Percentiles rank a stretch among this genome's conserved stretches.
These are phyloP conservation scores for Tachina grossa DNA, from an alignment of 2,888 invertebrate genomes.

Conservation along the genomic window DNA sequence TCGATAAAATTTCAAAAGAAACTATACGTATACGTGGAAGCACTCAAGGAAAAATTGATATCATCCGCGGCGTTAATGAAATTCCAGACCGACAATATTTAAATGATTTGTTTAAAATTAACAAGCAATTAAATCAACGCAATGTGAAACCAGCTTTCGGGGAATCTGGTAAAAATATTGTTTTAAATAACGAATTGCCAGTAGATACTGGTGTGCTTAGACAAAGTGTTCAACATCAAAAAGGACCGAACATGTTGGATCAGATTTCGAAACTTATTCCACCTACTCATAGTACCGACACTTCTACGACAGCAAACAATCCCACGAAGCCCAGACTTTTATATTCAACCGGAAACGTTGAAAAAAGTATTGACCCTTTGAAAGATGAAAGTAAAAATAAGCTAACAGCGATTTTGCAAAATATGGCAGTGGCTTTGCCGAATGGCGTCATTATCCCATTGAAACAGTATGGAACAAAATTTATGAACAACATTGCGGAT, in stretches of 20 bases:
- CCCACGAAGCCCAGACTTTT: constrained; percentile 20
- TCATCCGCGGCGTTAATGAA: constrained; percentile 79
- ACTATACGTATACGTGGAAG: constrained; percentile 76
- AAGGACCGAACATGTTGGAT: constrained; percentile 76
- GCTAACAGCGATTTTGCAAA: not conserved
- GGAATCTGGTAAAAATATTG: constrained; percentile 74
- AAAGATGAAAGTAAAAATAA: not conserved
- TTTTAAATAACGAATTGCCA: constrained; percentile 78
- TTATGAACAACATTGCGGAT: constrained; percentile 72
- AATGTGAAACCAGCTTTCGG: constrained; percentile 77
- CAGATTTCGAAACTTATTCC: constrained; percentile 77
- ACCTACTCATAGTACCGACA: constrained; percentile 39
- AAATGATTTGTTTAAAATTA: constrained; percentile 79
- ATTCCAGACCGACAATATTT: constrained; percentile 79
- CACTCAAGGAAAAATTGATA: constrained; percentile 76
- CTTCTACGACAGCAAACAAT: not conserved
- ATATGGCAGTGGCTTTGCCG: constrained; percentile 60
- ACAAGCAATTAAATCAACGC: constrained; percentile 74
- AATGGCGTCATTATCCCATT: constrained; percentile 54
- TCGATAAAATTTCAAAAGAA: constrained; percentile 79
- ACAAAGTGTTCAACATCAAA: constrained; percentile 77
- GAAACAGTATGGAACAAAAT: constrained; percentile 29
- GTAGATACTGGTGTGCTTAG: constrained; percentile 75
- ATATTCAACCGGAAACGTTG: constrained; percentile 2
- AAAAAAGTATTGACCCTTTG: constrained; percentile 25